A percentile compares a stretch with the other conserved stretches of the same genome.
phyloP scores from a whole-genome alignment of 2,113 vertebrate species.

The Hylia prasina region DNA sequence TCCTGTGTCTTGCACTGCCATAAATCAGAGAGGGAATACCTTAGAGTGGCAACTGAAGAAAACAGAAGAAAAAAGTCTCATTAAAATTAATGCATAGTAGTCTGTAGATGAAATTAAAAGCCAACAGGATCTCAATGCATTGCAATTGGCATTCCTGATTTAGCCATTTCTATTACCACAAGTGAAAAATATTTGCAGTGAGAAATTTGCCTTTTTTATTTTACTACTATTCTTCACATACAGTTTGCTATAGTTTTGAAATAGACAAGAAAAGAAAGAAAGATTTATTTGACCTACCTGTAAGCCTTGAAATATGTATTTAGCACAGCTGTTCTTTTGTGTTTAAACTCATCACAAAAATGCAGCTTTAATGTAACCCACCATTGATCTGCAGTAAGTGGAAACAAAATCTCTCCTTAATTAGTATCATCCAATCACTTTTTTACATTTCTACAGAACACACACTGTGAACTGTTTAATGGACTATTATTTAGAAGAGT shows the following conservation, averaged over 20 bases:
- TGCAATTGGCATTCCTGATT: constrained; percentile 4
- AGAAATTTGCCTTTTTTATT: constrained; percentile 61
- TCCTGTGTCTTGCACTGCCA: background rate
- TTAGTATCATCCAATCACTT: constrained; percentile 83
- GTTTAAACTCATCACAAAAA: constrained; percentile 75
- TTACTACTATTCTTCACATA: constrained; percentile 22
- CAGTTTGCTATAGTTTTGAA: constrained; percentile 50
- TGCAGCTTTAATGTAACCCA: constrained; percentile 76
- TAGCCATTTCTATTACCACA: constrained; percentile 13
- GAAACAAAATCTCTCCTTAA: constrained; percentile 84
- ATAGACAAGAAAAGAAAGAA: constrained; percentile 39
- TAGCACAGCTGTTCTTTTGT: constrained; percentile 79
- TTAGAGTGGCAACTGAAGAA: constrained; percentile 29
- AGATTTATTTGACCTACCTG: constrained; percentile 76
- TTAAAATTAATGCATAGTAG: constrained; percentile 19
- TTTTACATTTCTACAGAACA: constrained; percentile 79
- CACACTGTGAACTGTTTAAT: constrained; percentile 81
- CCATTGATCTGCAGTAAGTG: constrained; percentile 81
- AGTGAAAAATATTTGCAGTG: constrained; percentile 14
- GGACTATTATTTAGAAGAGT: constrained; percentile 80
- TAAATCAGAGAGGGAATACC: background rate
- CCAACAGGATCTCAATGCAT: constrained; percentile 11
- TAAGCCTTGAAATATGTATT: constrained; percentile 78
- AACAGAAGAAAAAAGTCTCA: constrained; percentile 10
- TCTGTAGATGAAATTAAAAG: constrained; percentile 47